Evolutionary conservation across 1,140 invertebrate species (phyloP).

Genomic region (Nixonia krombeini): DNA sequence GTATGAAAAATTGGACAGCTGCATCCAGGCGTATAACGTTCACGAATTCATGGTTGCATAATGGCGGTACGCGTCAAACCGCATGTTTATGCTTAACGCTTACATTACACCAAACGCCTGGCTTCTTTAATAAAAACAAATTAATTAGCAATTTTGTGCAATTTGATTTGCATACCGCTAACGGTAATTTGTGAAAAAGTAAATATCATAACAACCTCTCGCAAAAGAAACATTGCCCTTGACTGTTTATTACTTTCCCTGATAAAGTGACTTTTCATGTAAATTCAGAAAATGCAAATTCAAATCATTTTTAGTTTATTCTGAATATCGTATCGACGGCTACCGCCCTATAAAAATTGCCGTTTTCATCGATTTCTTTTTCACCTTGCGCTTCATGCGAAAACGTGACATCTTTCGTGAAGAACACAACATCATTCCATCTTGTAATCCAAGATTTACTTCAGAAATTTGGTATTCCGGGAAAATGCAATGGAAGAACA

Average conservation of each 20-base stretch:
- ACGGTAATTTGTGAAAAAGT: neutral
- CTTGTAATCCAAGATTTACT: conserved; percentile 24
- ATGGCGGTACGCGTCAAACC: too few relatives aligned
- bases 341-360: conserved; percentile 28
- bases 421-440: conserved; percentile 31
- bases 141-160: too few relatives aligned
- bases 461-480: conserved; percentile 10
- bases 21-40: neutral
- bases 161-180: too few relatives aligned
- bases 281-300: conserved; percentile 29
- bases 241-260: too few relatives aligned
- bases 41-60: conserved; percentile 9
- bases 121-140: too few relatives aligned
- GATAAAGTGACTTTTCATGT: conserved; percentile 39
- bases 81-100: too few relatives aligned
- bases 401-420: conserved; percentile 27
- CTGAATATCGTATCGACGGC: conserved; percentile 34
- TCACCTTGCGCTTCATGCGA: conserved; percentile 9
- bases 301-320: conserved; percentile 41
- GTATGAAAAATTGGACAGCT: conserved; percentile 15
- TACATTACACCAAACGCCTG: too few relatives aligned
- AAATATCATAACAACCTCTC: conserved; percentile 5
- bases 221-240: conserved; percentile 27
- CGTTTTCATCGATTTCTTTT: conserved; percentile 39
- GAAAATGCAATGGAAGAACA: neutral